Evolutionary conservation across 2,888 invertebrate species (phyloP).

Genomic region (Ormyrus nitidulus): DNA sequence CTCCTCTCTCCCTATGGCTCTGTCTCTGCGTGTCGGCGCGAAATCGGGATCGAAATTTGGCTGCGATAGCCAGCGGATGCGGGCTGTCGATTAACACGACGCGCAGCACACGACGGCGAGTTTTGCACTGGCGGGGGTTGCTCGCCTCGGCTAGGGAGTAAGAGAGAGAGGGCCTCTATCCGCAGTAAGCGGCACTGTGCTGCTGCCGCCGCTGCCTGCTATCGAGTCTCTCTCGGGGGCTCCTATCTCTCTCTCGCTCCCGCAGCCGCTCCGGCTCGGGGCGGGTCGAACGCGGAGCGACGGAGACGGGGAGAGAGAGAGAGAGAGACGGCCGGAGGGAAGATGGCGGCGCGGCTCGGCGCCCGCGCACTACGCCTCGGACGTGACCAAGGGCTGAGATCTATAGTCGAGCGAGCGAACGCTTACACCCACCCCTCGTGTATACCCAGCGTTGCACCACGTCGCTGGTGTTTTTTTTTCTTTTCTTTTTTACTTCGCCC

Average conservation of each 20-base stretch:
- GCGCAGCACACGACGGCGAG: conserved; percentile 20
- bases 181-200: too few species aligned
- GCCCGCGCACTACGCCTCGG: conserved; percentile 1
- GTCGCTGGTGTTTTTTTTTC: not conserved
- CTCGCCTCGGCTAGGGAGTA: not conserved
- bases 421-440: not conserved
- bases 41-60: not conserved
- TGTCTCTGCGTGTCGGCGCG: too few species aligned
- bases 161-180: not conserved
- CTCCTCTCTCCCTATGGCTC: not conserved
- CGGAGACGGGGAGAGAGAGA: not conserved
- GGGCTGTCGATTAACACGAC: not conserved
- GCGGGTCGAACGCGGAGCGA: too few species aligned
- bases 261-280: too few species aligned
- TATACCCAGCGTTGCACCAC: too few species aligned
- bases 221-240: too few species aligned
- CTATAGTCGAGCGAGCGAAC: conserved; percentile 17
- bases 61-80: not conserved
- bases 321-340: not conserved
- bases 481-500: not conserved
- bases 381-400: conserved; percentile 38
- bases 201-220: too few species aligned
- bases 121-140: conserved; percentile 31
- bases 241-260: too few species aligned
- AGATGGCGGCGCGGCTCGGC: conserved; percentile 1